Base-by-base conservation (phyloP, 2,113 vertebrate species). In the Melanerpes aurifrons region DNA sequence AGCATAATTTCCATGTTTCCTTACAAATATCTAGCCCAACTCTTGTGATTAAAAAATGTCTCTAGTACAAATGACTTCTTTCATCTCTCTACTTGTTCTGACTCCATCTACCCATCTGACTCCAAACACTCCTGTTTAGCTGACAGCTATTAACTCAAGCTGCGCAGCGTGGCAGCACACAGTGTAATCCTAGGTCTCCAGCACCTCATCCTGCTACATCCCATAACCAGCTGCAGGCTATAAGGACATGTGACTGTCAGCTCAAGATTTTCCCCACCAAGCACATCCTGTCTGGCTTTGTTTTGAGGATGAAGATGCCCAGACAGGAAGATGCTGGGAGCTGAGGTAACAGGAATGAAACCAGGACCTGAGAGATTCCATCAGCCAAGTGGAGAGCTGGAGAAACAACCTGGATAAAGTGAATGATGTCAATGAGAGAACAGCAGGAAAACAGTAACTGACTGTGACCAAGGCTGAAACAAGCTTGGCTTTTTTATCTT, bases 121-220 rank as follows among this genome's bases (percentile, higher is more conserved):
- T 40, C 43, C 56, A 25, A 35, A 68, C 1, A 2, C 4, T 9
- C 43, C 70, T 31, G 35, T 11, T 58, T 54, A 74, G 62, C 53
- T 56, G 35, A 70, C 21, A 84, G 56, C 59, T 50, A 35, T 15
- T 61, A 28, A 45, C 87, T 53, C 9, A 2, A 0, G 0, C 2
- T 10, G 53, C 20, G 15, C 20, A 58, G 25, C 29, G 4, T 17
- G 61, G 28, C 53, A 86, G 50, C n/a, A 45, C 1, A 10, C 59
- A 40, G 63, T 0, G 2, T 2, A 53, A 74, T 4, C 21, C 22
- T 6, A 7, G 19, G 13, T 35, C 43, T 29, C 19, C 82, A 37
- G 47, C 8, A 24, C 17, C 79, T n/a, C 11, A 37, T 28, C 68
- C 72, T 86, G 69, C 57, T 48, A 6, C 57, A 70, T 45, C 57